Conservation (phyloP, 2,113 vertebrate genomes). For the Heterocephalus glaber region DNA sequence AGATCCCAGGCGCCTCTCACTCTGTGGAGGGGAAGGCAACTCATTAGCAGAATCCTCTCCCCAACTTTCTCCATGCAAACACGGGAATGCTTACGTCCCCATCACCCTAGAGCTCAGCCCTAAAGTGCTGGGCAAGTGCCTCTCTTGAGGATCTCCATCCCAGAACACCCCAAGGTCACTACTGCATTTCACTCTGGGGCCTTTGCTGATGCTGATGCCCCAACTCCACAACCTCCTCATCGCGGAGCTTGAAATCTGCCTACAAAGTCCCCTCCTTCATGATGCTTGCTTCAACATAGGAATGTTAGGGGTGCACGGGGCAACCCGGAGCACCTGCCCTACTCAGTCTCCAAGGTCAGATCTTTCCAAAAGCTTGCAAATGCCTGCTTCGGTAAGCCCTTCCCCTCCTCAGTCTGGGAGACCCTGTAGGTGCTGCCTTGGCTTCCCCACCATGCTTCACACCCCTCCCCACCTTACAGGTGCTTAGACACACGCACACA, state of each 20-base stretch:
- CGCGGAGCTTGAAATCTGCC: not conserved
- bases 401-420: not conserved
- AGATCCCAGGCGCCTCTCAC: slow-evolving; percentile 72
- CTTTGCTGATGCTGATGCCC: rapidly evolving
- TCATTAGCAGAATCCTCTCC: not conserved
- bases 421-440: not conserved
- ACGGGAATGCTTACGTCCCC: not conserved
- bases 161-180: not conserved
- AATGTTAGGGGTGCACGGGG: not conserved
- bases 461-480: not conserved
- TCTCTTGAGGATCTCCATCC: not conserved
- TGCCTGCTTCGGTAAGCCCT: not conserved
- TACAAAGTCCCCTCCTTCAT: not conserved
- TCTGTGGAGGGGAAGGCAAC: slow-evolving; percentile 49
- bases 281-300: not conserved
- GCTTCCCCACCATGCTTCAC: not conserved
- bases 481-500: slow-evolving; percentile 29
- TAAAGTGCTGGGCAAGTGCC: not conserved
- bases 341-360: not conserved
- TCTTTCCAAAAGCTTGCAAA: not conserved
- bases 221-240: not conserved
- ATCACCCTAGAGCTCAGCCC: not conserved
- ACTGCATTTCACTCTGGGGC: not conserved
- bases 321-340: not conserved
- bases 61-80: not conserved